Evolutionary conservation across 1,140 invertebrate genomes (phyloP).

Genomic region (Diabrotica virgifera): DNA sequence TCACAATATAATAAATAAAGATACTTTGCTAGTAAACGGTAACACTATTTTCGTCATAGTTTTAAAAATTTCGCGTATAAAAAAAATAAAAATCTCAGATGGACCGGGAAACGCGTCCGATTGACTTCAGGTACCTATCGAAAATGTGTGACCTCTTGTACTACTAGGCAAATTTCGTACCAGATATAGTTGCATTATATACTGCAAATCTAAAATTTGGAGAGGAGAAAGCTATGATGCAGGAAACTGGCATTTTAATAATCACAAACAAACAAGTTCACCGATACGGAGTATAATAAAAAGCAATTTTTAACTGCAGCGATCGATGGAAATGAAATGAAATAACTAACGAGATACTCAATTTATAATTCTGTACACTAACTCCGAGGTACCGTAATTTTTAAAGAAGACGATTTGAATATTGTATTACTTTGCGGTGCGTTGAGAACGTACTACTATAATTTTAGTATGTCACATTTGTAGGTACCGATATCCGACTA

Average conservation of each 20-base stretch:
- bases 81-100: neutral
- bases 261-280: neutral
- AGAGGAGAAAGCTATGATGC: neutral
- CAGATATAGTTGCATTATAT: neutral
- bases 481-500: neutral
- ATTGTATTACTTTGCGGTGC: neutral
- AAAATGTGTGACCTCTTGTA: neutral
- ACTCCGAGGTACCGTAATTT: neutral
- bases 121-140: neutral
- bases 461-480: neutral
- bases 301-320: neutral
- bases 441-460: neutral
- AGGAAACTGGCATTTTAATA: neutral
- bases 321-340: neutral
- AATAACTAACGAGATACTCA: neutral
- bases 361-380: neutral
- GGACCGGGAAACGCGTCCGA: neutral
- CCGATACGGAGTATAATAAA: neutral
- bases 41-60: neutral
- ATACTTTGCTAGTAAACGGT: neutral
- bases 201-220: conserved; percentile 2
- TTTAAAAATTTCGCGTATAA: neutral
- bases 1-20: neutral
- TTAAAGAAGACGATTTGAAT: conserved; percentile 1
- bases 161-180: neutral